Base-by-base conservation (phyloP, 2,113 vertebrate species). In the Apteryx mantelli region DNA sequence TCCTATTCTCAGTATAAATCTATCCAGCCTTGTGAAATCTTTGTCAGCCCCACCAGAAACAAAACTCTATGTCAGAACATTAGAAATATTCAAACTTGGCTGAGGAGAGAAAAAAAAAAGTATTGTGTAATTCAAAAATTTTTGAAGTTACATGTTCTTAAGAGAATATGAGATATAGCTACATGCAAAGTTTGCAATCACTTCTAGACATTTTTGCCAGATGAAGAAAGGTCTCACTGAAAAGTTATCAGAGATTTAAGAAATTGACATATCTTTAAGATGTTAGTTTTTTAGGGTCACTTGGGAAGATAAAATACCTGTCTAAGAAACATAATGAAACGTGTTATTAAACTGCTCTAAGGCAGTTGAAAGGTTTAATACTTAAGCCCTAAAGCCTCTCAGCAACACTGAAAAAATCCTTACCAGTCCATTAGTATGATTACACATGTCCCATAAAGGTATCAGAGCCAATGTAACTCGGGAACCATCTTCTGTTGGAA, bases 391-490 rank as follows among this genome's bases (percentile, higher is more conserved):
- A 85, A 90, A 77, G 44, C 48, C 64, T 81, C 91, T 83, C 65
- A 94, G 25, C 75, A 75, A 63, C 64, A 76, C 53, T 48, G 25
- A 90, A 84, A 60, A 82, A 93, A 88, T 84, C 48, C 97, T 98
- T 98, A 99, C 99, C 99, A 99, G 98, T 93, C 99, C 99, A 17
- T 99, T 99, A 90, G 99, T 99, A 98, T 99, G 99, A 97, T 99
- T 99, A 91, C 99, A 99, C 99, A 99, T 99, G 98, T 99, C 99
- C 99, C 99, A 99, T 14, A 99, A 96, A 16, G 99, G 99, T 96
- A 99, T 99, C 42, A 99, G 98, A 52, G 99, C 99, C 97, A 99
- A 97, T 25, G 99, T 99, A 97, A 99, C 99, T 55, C 98, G 98
- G 93, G 99, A 99, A 71, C 99, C 99, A 6, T 99, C 99, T 97